Evolutionary conservation across 2,888 invertebrate genomes (phyloP).

Genomic region (Nemoura dubitans): DNA sequence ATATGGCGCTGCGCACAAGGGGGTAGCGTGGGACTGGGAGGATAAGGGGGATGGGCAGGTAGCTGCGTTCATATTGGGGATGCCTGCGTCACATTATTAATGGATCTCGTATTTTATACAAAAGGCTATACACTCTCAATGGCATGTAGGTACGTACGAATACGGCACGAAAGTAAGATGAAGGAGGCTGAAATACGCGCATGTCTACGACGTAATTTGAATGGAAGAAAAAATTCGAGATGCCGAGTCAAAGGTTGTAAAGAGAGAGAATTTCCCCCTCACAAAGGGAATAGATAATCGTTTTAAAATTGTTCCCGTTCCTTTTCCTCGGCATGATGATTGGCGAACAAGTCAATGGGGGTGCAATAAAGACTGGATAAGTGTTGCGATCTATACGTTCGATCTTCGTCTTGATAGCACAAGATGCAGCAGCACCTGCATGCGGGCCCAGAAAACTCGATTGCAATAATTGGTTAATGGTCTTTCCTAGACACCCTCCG

Average conservation of each 20-base stretch:
- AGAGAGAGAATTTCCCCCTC: neutral
- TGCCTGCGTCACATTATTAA: conserved; percentile 42
- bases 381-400: too few species aligned
- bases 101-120: conserved; percentile 41
- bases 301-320: neutral
- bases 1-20: neutral
- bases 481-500: neutral
- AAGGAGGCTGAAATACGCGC: neutral
- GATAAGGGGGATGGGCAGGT: neutral
- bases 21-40: neutral
- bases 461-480: neutral
- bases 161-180: neutral
- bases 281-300: neutral
- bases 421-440: neutral
- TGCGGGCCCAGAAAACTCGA: neutral
- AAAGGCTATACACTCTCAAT: neutral
- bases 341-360: neutral
- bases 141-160: neutral
- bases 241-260: neutral
- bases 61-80: neutral
- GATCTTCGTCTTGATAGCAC: too few species aligned
- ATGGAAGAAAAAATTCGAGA: neutral
- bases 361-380: neutral
- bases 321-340: neutral
- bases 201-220: neutral